These are phyloP conservation scores for Sarcophaga caerulescens DNA, from an alignment of 2,888 invertebrate species.

Conservation along the genomic window DNA sequence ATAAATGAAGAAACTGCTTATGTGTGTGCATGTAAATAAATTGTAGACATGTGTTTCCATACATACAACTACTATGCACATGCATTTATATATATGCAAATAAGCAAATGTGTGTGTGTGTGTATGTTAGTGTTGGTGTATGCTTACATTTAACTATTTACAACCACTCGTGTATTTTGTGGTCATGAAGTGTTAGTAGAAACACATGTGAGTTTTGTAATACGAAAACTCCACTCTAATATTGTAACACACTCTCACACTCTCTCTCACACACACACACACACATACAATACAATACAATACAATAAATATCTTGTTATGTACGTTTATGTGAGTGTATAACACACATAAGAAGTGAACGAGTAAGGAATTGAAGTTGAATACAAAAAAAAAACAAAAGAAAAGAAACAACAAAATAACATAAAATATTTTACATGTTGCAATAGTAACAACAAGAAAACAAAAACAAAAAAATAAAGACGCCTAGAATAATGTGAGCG, in stretches of 20 bases:
- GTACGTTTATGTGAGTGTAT: too few relatives aligned
- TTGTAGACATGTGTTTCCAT: neutral
- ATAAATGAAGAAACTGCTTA: neutral
- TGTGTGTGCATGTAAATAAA: neutral
- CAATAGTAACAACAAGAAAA: neutral
- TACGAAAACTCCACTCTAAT: constrained; percentile 5
- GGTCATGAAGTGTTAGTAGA: constrained; percentile 60
- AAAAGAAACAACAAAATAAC: neutral
- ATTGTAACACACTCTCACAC: neutral
- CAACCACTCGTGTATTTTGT: constrained; percentile 40
- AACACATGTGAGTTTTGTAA: constrained; percentile 41
- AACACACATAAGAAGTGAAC: neutral
- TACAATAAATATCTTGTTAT: too few relatives aligned
- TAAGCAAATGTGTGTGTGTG: neutral
- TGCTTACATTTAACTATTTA: constrained; percentile 19
- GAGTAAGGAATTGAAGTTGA: too few relatives aligned
- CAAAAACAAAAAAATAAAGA: neutral
- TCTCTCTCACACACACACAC: neutral
- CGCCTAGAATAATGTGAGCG: too few relatives aligned
- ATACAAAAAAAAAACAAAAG: too few relatives aligned
- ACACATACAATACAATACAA: too few relatives aligned
- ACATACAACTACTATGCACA: neutral
- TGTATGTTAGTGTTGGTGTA: neutral
- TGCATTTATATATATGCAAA: neutral
- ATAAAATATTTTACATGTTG: neutral